Conservation (phyloP, 2,113 vertebrate genomes). For the Ardeotis arabs region DNA sequence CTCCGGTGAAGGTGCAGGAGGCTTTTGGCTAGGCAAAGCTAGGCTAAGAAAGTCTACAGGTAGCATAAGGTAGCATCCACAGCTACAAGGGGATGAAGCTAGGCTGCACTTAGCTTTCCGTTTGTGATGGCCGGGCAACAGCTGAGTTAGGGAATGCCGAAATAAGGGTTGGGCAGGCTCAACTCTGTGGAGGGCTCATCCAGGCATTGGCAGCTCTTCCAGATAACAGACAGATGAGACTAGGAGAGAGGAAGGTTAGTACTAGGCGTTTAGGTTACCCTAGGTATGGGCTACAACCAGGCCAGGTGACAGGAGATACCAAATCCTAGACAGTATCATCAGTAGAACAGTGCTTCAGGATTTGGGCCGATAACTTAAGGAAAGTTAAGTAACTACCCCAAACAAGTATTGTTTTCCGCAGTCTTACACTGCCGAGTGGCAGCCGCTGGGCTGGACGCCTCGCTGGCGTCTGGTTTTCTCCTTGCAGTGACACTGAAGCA, state of each 20-base stretch:
- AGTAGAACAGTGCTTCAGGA: background rate
- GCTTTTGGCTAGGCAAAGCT: background rate
- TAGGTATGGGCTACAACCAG: background rate
- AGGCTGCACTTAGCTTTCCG: background rate
- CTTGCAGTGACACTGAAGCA: background rate
- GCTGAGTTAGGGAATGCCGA: background rate
- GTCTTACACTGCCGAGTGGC: background rate
- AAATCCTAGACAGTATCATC: background rate
- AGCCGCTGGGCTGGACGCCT: background rate
- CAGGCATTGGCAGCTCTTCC: background rate
- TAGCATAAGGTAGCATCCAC: background rate
- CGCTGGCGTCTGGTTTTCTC: background rate
- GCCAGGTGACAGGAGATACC: background rate
- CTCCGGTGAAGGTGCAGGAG: rapidly evolving
- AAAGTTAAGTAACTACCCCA: background rate
- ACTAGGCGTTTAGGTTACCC: background rate
- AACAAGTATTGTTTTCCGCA: background rate
- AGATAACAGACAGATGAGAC: background rate
- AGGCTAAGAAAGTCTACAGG: background rate
- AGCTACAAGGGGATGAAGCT: background rate
- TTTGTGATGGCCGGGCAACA: background rate
- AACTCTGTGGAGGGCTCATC: background rate
- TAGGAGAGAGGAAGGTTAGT: background rate
- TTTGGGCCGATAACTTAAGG: background rate
- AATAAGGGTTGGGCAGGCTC: background rate